Evolutionary conservation across 2,113 vertebrate genomes (phyloP), one percentile per base, ranked within the genome.

Genomic region (Xenus cinereus): DNA sequence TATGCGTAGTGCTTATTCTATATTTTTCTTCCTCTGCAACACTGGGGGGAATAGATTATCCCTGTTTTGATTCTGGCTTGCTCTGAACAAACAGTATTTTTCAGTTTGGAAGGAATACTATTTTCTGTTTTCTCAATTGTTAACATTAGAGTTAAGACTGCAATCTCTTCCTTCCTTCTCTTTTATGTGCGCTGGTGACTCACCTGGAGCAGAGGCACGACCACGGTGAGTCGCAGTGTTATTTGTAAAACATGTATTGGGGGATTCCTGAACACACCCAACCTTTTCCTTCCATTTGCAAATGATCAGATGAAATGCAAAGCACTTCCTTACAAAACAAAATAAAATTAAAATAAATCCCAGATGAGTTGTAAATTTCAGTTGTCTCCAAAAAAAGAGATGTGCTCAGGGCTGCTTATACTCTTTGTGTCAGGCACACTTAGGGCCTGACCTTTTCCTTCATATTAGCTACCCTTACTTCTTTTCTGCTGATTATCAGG

Each of bases 61-160:
- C 35, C n/a, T 71, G 20, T 78, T 67, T 69, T 67, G 46, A 54
- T 71, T 95, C 84, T 89, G 68, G 30, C 51, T 51, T 75, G 63
- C 12, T 84, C 62, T 53, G 68, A 59, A 71, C 13, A 84, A 74
- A 39, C 1, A 0, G 22, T 69, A n/a, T 0, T 86, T 93, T 93
- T 77, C 48, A 3, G 27, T 90, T 94, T 92, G 68, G 51, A 82
- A 92, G 7, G 28, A 69, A 86, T 74, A 46, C 15, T 62, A 72
- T 80, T 54, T 69, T 83, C 41, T 84, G 43, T 91, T 94, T 77
- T 92, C n/a, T 92, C 89, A 84, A 73, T 88, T 84, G 46, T 77
- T 90, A 81, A 56, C 43, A 46, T 77, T n/a, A 86, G 45, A 85
- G 86, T 76, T 73, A 94, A 80, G 32, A 59, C 50, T 83, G 45